Base-by-base conservation (phyloP, 2,888 invertebrate genomes). In the Apamea monoglypha region DNA sequence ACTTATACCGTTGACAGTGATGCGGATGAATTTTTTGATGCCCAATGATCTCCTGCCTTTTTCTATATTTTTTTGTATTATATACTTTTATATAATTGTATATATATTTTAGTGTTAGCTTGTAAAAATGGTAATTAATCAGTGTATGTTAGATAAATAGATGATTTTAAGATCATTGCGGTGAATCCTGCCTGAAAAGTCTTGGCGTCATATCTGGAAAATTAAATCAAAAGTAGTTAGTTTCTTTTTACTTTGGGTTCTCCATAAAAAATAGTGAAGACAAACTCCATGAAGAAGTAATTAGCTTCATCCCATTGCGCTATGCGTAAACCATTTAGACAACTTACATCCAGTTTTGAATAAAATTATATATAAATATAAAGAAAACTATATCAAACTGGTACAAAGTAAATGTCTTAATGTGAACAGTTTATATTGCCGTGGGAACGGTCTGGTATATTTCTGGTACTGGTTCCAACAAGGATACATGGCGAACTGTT, bases 371-470 rank as follows among this genome's bases (percentile, higher is more conserved):
- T 66, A 59, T 25, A 25, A 25, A 7, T 21, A 7, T 53, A 56
- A 70, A 83, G 36, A 70, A 40, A 63, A 75, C 40, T 50, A 36
- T 59, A 69, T 47, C 25, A 74, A 78, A 74, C 56, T 29, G 59
- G 64, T 44, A 74, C 6, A 59, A n/a, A 61, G 18, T 16, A 82
- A 78, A 70, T 61, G 53, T 71, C 74, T 71, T 53, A 61, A 66
- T 66, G 7, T 61, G 36, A 59, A 64, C 56, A 61, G 40, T 72
- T 79, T 61, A 74, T 64, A 74, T 56, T 18, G 75, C 40, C 87
- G 87, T 87, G 89, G 76, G 87, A 88, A 87, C 64, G 59, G 59
- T 14, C 56, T 64, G 66, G 77, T 82, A 82, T 67, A 84, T 80
- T 66, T 83, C 53, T 83, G 74, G 64, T 69, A 56, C 68, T 40